Evolutionary conservation across 2,797 vertebrate species (phyloP), one percentile per base, ranked within the genome.

Genomic region (Sciaenops ocellatus): DNA sequence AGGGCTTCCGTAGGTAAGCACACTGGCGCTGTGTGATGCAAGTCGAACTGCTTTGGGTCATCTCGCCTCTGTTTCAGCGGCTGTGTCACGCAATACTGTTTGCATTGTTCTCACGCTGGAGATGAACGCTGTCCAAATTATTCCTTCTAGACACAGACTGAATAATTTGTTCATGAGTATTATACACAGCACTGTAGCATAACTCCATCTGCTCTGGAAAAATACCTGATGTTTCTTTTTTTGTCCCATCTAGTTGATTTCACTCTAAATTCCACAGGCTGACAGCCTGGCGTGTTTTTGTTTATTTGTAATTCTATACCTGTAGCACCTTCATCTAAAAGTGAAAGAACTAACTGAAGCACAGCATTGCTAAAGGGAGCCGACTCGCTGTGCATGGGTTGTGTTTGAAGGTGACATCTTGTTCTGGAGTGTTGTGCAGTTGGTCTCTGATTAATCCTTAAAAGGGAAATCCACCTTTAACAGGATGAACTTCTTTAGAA

Each of bases 391-490:
- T 78, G 85, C 84, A 72, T 87, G 85, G 73, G 54, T 54, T 71
- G 73, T 82, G 83, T 87, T 73, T 88, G 69, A 60, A 69, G 50
- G 48, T 80, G 63, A 61, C 41, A 12, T 50, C 24, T 81, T 81
- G 44, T 48, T 78, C 63, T 83, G 84, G 46, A 64, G 65, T 91
- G 89, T 28, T 68, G 73, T 87, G 76, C 61, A 34, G 60, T 74
- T 52, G 65, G 17, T 56, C 2, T n/a, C 34, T 68, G 12, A 78
- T 79, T 70, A 79, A 76, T 60, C 28, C 16, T 51, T 18, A 1
- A 50, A 38, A 54, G 52, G 60, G 48, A 65, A 68, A 65, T 76
- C 70, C 78, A 69, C 59, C 65, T 64, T 46, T 52, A 52, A 66
- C 54, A 57, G 16, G 22, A 20, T 71, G 4, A 72, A 63, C 18